Conservation (phyloP, 2,888 invertebrate species). For the Lithophane socia region DNA sequence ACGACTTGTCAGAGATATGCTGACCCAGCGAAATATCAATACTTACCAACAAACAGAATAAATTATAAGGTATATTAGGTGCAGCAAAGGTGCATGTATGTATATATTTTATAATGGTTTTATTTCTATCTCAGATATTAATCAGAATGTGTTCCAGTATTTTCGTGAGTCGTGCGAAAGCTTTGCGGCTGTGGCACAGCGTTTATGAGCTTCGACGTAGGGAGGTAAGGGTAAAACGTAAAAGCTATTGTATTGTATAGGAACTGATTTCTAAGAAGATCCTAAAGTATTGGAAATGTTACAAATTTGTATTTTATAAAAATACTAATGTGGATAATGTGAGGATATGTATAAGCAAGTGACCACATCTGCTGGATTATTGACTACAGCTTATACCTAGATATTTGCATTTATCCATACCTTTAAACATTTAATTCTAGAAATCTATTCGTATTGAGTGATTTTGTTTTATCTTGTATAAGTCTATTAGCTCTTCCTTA, state of each 20-base stretch:
- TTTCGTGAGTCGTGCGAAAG: slow-evolving; percentile 78
- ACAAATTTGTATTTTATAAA: slow-evolving; percentile 89
- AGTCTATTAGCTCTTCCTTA: slow-evolving; percentile 76
- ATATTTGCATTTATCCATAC: slow-evolving; percentile 65
- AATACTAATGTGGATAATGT: slow-evolving; percentile 69
- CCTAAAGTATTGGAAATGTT: slow-evolving; percentile 89
- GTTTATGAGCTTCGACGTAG: slow-evolving; percentile 88
- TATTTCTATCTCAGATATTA: slow-evolving; percentile 84
- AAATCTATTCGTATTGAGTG: slow-evolving; percentile 63
- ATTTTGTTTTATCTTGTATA: slow-evolving; percentile 69
- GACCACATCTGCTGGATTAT: slow-evolving; percentile 43
- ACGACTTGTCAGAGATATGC: slow-evolving; percentile 33
- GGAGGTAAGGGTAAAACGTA: slow-evolving; percentile 87
- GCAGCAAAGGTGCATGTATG: slow-evolving; percentile 25
- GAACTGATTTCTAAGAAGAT: slow-evolving; percentile 86
- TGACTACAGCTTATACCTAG: slow-evolving; percentile 51
- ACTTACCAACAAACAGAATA: slow-evolving; percentile 12
- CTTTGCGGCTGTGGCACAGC: slow-evolving; percentile 82
- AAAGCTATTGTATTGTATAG: slow-evolving; percentile 84
- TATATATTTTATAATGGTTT: slow-evolving; percentile 48
- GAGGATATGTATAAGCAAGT: slow-evolving; percentile 56
- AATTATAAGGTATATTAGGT: slow-evolving; percentile 23
- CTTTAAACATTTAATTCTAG: slow-evolving; percentile 52
- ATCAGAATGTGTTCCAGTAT: slow-evolving; percentile 81
- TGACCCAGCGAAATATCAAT: slow-evolving; percentile 31